These are phyloP conservation scores for Epinephelus cyanopodus DNA, from an alignment of 2,113 vertebrate species.

Conservation along the genomic window DNA sequence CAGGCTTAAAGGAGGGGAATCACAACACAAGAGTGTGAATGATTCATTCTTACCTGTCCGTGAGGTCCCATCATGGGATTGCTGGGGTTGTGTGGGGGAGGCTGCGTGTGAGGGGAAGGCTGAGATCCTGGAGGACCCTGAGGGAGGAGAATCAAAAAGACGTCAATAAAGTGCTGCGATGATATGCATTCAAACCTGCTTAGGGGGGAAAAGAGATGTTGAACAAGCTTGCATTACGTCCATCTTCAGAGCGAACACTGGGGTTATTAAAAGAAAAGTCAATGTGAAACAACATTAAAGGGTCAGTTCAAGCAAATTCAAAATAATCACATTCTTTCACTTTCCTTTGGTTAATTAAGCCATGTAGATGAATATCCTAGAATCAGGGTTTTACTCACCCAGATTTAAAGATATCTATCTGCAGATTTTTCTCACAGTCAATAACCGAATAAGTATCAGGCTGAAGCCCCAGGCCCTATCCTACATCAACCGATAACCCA, in stretches of 20 bases:
- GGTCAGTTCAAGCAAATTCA: background rate
- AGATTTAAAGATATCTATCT: background rate
- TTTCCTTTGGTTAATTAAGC: background rate
- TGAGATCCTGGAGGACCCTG: slow-evolving; percentile 87
- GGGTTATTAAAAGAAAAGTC: background rate
- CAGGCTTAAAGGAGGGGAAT: background rate
- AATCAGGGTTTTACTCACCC: background rate
- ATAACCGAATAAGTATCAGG: too few relatives aligned
- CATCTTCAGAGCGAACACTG: background rate
- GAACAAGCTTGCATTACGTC: slow-evolving; percentile 4
- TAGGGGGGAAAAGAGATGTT: background rate
- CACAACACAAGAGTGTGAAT: background rate
- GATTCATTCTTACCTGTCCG: slow-evolving; percentile 83
- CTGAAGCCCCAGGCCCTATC: too few relatives aligned
- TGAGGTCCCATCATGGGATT: slow-evolving; percentile 88
- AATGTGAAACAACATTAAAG: background rate
- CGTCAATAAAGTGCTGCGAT: slow-evolving; percentile 30
- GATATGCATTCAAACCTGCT: slow-evolving; percentile 9
- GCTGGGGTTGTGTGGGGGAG: slow-evolving; percentile 85
- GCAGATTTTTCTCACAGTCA: background rate
- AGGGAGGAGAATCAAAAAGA: slow-evolving; percentile 60
- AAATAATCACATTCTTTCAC: background rate
- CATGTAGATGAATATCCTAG: background rate
- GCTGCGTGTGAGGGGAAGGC: slow-evolving; percentile 87
- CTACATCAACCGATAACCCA: too few relatives aligned